phyloP scores from a whole-genome alignment of 2,797 vertebrate genomes.

The Xyrichtys novacula region DNA sequence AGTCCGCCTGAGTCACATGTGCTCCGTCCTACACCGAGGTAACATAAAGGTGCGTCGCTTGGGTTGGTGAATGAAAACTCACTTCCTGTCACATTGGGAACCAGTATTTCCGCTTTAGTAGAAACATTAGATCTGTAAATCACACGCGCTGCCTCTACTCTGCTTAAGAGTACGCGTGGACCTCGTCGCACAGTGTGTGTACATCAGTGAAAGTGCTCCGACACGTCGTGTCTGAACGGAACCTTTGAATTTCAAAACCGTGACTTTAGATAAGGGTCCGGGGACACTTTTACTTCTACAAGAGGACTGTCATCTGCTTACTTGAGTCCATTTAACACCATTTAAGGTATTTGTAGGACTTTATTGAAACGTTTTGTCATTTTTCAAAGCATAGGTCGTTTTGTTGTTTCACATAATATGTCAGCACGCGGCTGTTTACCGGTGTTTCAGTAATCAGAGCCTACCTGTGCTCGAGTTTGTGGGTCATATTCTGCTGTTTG shows the following conservation, averaged over 20 bases:
- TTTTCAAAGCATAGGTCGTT: background rate
- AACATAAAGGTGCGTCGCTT: slow-evolving; percentile 25
- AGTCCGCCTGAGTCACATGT: slow-evolving; percentile 27
- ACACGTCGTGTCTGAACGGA: slow-evolving; percentile 15
- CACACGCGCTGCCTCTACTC: background rate
- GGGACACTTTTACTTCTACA: background rate
- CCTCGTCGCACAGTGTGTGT: accelerated
- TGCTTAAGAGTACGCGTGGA: background rate
- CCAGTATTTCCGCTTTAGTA: slow-evolving; percentile 20
- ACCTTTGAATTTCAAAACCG: slow-evolving; percentile 25
- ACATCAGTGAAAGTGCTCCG: slow-evolving; percentile 37
- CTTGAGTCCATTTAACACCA: background rate
- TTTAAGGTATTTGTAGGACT: slow-evolving; percentile 31
- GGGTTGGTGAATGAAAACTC: background rate
- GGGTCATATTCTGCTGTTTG: no score
- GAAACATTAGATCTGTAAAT: slow-evolving; percentile 1
- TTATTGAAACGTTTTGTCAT: no score
- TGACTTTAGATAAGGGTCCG: background rate
- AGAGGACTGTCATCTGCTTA: background rate
- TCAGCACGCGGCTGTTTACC: no score
- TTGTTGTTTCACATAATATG: no score
- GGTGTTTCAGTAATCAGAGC: no score
- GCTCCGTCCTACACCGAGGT: slow-evolving; percentile 11
- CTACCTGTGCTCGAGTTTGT: no score
- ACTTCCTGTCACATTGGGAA: slow-evolving; percentile 76